phyloP scores from a whole-genome alignment of 2,113 vertebrate species.

The Phasianus colchicus region DNA sequence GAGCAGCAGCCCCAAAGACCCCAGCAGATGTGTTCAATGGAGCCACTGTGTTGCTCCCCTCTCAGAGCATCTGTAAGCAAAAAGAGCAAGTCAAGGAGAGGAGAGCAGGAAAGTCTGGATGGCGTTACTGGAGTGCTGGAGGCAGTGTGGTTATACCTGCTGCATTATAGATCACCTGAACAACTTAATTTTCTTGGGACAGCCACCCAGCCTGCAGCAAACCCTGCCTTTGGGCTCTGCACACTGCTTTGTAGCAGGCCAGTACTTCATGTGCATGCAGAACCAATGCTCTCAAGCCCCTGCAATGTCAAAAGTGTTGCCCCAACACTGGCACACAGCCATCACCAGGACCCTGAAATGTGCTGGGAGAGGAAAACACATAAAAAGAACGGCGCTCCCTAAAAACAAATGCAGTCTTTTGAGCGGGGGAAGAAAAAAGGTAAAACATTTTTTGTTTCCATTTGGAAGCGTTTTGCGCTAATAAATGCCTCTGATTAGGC shows the following conservation, averaged over 20 bases:
- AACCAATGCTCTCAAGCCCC: not conserved
- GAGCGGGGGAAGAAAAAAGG: not conserved
- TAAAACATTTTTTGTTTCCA: slow-evolving; percentile 30
- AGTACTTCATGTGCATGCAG: not conserved
- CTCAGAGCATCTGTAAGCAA: slow-evolving; percentile 65
- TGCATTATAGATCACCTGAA: not conserved
- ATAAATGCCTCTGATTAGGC: slow-evolving; percentile 11
- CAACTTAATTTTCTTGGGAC: slow-evolving; percentile 31
- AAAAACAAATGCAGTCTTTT: not conserved
- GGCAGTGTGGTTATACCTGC: not conserved
- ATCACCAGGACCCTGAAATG: fast-evolving
- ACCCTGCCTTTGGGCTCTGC: not conserved
- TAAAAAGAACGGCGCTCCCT: not conserved
- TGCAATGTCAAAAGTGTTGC: fast-evolving
- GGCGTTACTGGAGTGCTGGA: not conserved
- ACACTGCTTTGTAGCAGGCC: not conserved
- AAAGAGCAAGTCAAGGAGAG: not conserved
- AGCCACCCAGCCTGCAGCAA: slow-evolving; percentile 18
- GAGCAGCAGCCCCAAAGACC: slow-evolving; percentile 61
- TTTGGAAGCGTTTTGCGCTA: slow-evolving; percentile 28
- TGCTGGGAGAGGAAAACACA: not conserved
- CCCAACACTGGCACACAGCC: fast-evolving
- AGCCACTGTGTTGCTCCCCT: not conserved
- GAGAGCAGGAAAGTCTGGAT: not conserved
- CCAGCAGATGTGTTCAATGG: slow-evolving; percentile 52